Percentiles rank a stretch among this genome's conserved stretches.
Conservation (phyloP, 2,888 invertebrate genomes). For the Glyphotaelius pellucidus region DNA sequence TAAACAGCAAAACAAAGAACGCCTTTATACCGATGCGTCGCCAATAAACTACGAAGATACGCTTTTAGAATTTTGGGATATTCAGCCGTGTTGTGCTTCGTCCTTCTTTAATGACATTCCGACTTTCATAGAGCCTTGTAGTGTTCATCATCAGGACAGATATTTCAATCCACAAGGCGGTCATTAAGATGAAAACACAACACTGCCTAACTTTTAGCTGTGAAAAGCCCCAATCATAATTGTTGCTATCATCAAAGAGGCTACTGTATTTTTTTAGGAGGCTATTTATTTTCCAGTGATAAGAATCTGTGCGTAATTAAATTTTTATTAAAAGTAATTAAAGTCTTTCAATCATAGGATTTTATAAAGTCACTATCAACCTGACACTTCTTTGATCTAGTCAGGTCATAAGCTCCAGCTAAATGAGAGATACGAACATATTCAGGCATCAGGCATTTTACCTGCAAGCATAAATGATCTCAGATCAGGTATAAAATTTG, state of each 20-base stretch:
- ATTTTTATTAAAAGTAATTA: no score
- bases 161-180: not conserved
- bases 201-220: not conserved
- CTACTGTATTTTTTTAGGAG: not conserved
- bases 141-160: not conserved
- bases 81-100: not conserved
- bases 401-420: not conserved
- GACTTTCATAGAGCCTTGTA: not conserved
- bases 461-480: not conserved
- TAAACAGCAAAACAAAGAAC: slow-evolving; percentile 55
- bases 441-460: not conserved
- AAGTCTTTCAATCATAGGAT: not conserved
- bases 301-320: not conserved
- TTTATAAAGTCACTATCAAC: no score
- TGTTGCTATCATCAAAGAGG: not conserved
- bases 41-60: not conserved
- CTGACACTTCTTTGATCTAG: no score
- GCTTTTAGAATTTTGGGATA: not conserved
- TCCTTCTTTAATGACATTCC: not conserved
- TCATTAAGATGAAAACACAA: no score
- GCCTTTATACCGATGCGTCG: slow-evolving; percentile 22
- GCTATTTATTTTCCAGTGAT: no score
- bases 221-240: not conserved
- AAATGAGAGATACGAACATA: not conserved
- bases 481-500: no score